Evolutionary conservation across 2,888 invertebrate species (phyloP), one percentile per base, ranked within the genome.

Genomic region (Eupithecia insigniata): DNA sequence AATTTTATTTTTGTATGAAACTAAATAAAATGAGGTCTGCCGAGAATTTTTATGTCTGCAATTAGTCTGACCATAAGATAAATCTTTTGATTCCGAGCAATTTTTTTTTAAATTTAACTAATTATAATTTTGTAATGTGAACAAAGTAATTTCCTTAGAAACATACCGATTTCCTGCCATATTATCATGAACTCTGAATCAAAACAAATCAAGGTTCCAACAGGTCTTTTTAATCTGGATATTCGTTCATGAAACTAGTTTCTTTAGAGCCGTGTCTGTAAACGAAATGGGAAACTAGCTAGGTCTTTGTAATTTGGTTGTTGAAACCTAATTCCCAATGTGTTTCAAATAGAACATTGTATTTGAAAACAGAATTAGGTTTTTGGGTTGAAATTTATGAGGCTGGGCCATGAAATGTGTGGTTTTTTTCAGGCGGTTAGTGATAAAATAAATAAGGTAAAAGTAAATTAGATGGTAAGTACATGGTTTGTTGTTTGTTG

Each of bases 301-400:
- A 60, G 60, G 2, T 18, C 60, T 60, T 1, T 16, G 30, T 30
- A 62, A 32, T 32, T 62, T 34, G 64, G 64, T 26, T 36, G 22
- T 64, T 39, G 36, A 36, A 36, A 36, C 64, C 64, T 64, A 64
- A 36, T 64, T 64, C 14, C 12, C 0, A 62, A 34, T 62, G 61
- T 36, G 62, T 78, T 73, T 71, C 70, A 79, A 78, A 79, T 75
- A 22, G 64, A 64, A 72, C 72, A 58, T 72, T 69, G 70, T 69
- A 73, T 74, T 76, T 71, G 72, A 46, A 76, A 60, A 70, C 61
- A 62, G 61, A 89, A 89, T 85, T 83, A 74, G 90, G 90, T 90
- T 87, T 80, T 85, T 78, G 36, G 89, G 89, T 84, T 87, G 85
- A 86, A 85, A 85, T 82, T 71, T 79, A 75, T 80, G 73, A 77